A percentile compares a stretch with the other conserved stretches of the same genome.
Evolutionary conservation across 2,888 invertebrate genomes (phyloP).

Genomic region (Strigamia maritima): DNA sequence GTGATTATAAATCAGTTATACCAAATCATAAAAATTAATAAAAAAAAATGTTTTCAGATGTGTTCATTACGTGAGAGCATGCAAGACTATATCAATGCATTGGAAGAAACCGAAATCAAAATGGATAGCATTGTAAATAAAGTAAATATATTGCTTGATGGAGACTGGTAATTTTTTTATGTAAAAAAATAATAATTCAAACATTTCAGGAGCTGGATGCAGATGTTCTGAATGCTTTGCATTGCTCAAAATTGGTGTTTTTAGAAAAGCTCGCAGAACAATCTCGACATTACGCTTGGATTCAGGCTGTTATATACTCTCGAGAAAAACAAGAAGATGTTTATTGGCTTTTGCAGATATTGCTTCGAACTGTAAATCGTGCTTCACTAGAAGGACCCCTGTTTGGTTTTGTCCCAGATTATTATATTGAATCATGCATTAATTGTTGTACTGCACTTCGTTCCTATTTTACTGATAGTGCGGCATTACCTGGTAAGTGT

Average conservation of each 20-base stretch:
- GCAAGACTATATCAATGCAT: conserved; percentile 63
- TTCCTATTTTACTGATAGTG: conserved; percentile 61
- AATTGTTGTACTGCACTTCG: conserved; percentile 64
- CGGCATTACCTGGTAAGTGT: conserved; percentile 59
- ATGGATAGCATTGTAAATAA: conserved; percentile 46
- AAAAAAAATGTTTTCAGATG: conserved; percentile 47
- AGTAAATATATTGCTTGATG: no score
- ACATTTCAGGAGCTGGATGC: neutral
- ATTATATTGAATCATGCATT: conserved; percentile 66
- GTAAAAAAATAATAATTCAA: no score
- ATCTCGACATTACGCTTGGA: conserved; percentile 68
- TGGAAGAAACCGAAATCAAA: conserved; percentile 59
- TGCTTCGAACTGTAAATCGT: conserved; percentile 61
- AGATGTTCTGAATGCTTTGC: conserved; percentile 58
- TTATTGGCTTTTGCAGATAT: conserved; percentile 61
- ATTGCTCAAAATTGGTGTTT: conserved; percentile 58
- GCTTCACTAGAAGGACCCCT: conserved; percentile 62
- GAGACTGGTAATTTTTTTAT: no score
- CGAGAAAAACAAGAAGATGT: conserved; percentile 61
- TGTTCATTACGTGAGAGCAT: conserved; percentile 64
- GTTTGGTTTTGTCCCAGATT: conserved; percentile 70
- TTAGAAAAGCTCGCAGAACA: conserved; percentile 60
- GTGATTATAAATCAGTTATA: conserved; percentile 42
- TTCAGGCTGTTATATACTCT: conserved; percentile 65
- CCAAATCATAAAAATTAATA: no score